Conservation (phyloP, 2,888 invertebrate genomes). For the Geophilus truncorum region DNA sequence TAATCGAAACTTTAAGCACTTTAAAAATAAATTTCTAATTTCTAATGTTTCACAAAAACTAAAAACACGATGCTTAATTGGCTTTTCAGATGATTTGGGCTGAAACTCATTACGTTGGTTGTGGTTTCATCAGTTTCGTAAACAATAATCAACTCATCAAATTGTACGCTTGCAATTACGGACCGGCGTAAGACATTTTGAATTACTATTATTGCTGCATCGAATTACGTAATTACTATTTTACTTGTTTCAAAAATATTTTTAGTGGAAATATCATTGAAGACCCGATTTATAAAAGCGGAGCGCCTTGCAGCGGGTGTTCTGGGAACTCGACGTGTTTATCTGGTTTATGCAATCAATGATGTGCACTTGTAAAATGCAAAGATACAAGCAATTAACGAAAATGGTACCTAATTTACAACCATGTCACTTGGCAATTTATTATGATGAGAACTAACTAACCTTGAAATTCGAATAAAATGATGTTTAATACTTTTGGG, state of each 20-base stretch:
- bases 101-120: not conserved
- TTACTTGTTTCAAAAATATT: not conserved
- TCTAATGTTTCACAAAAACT: too few relatives aligned
- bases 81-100: conserved; percentile 17
- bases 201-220: too few relatives aligned
- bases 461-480: too few relatives aligned
- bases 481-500: too few relatives aligned
- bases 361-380: not conserved
- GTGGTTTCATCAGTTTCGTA: not conserved
- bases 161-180: conserved; percentile 1
- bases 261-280: conserved; percentile 4
- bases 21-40: too few relatives aligned
- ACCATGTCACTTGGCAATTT: too few relatives aligned
- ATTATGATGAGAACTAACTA: too few relatives aligned
- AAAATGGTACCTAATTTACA: too few relatives aligned
- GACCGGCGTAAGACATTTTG: conserved; percentile 18
- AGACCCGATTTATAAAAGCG: not conserved
- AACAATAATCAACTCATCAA: not conserved
- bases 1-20: not conserved
- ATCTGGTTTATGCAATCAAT: not conserved
- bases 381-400: too few relatives aligned
- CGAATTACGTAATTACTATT: not conserved
- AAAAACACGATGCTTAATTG: too few relatives aligned
- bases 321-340: not conserved
- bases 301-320: not conserved